Percentiles rank a stretch among this genome's conserved stretches.
Conservation (phyloP, 1,140 invertebrate species). For the Uloborus diversus region DNA sequence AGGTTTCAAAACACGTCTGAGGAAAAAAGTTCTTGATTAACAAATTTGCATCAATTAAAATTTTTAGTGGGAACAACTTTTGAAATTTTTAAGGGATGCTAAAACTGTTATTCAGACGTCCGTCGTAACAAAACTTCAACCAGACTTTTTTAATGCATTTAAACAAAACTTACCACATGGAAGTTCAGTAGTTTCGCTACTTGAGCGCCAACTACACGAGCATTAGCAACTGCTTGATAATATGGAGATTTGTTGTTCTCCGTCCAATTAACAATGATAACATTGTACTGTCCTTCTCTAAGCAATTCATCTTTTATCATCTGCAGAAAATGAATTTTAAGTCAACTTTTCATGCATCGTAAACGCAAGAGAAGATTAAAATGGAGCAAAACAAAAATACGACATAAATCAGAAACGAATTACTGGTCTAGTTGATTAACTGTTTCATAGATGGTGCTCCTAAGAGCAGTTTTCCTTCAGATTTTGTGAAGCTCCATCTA, state of each 20-base stretch:
- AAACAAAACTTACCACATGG: neutral
- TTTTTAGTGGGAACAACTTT: neutral
- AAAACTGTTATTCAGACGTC: too few species aligned
- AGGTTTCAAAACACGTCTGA: too few species aligned
- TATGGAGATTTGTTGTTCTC: neutral
- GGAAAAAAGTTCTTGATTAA: neutral
- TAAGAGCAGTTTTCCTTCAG: too few species aligned
- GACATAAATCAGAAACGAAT: too few species aligned
- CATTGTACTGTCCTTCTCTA: neutral
- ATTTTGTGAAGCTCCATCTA: too few species aligned
- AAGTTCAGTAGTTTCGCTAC: neutral
- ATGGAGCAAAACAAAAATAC: too few species aligned
- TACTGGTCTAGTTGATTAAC: too few species aligned
- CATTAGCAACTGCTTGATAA: neutral
- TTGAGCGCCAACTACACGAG: neutral
- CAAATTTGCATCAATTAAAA: neutral
- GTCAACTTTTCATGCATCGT: too few species aligned
- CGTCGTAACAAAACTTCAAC: too few species aligned
- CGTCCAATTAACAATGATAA: slow-evolving; percentile 3
- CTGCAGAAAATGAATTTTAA: neutral
- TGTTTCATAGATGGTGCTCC: too few species aligned
- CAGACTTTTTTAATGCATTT: too few species aligned
- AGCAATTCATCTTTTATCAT: neutral
- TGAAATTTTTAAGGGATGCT: neutral
- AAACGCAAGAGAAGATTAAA: too few species aligned